A percentile compares a stretch with the other conserved stretches of the same genome.
These are phyloP conservation scores for Hypotaenidia philippensis DNA, from an alignment of 2,797 vertebrate genomes.

Conservation along the genomic window DNA sequence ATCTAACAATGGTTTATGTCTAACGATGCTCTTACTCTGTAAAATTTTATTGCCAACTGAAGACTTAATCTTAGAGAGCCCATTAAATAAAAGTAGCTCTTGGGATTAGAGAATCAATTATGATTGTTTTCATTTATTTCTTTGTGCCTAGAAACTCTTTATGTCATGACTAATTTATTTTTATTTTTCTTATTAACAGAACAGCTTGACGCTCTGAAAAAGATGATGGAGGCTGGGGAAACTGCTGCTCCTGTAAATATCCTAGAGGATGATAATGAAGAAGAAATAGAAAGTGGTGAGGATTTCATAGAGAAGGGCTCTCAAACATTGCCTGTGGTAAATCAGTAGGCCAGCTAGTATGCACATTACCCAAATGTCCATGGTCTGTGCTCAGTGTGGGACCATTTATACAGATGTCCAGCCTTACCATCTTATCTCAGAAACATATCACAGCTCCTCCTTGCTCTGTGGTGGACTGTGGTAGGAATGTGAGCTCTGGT, in stretches of 20 bases:
- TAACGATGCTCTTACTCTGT: neutral
- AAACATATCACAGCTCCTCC: neutral
- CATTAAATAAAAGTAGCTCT: neutral
- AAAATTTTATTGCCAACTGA: neutral
- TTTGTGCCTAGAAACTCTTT: neutral
- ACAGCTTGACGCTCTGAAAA: slow-evolving; percentile 96
- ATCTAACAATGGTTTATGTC: neutral
- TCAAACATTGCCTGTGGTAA: neutral
- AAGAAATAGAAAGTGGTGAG: slow-evolving; percentile 93
- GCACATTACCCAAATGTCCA: rapidly evolving
- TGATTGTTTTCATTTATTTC: neutral
- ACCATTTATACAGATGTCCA: neutral
- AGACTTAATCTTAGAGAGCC: neutral
- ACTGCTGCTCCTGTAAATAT: slow-evolving; percentile 92
- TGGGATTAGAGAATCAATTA: neutral
- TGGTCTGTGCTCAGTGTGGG: neutral
- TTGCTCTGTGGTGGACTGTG: neutral
- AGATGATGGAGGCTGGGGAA: slow-evolving; percentile 97
- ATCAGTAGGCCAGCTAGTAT: neutral
- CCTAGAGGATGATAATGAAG: slow-evolving; percentile 95
- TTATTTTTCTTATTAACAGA: slow-evolving; percentile 81
- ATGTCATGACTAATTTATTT: neutral
- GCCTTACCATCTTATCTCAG: neutral
- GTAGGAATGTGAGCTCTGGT: neutral
- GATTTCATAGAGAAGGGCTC: neutral